Base-by-base conservation (phyloP, 2,113 vertebrate genomes). In the Probosciger aterrimus region DNA sequence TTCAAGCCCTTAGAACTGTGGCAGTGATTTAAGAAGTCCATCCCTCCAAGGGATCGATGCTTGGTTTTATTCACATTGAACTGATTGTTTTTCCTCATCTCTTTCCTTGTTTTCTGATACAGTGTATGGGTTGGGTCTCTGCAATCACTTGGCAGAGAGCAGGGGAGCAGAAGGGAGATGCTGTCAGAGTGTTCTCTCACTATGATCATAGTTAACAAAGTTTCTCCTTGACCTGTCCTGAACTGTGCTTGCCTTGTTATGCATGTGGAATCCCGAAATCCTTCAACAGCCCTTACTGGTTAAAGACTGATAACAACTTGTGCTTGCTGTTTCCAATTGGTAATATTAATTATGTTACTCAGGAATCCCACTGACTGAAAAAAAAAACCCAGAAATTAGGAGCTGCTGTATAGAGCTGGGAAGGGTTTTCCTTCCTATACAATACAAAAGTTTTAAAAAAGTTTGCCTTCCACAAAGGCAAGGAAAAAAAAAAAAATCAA, bases 381-480 rank as follows among this genome's bases (percentile, higher is more conserved):
- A 53, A 41, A 41, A 18, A 5, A 2, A 0, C 3, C 28, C 31
- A 59, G 57, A 5, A 71, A 85, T 0, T 63, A 4, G 13, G 39
- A 80, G 24, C 1, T 60, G 33, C 39, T 55, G 2, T 50, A 22
- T 1, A 60, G 52, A 55, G 30, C 9, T 55, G 25, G 30, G 3
- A 73, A 69, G 10, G 3, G 8, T 15, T 71, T 90, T 82, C 11
- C 31, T 79, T 59, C 25, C 28, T 46, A 12, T 14, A 23, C 1
- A 37, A 62, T 17, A 71, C 4, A n/a, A 63, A 75, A 41, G 2
- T 31, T 82, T 59, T 71, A 28, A 7, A 93, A 93, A 79, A 37
- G 0, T 16, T 31, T 76, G 7, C 24, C 7, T 82, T 75, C 6
- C 28, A 81, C 7, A 37, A 65, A 71, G 24, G 44, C 33, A 37